phyloP scores from a whole-genome alignment of 1,140 invertebrate species.

The Galleria mellonella region DNA sequence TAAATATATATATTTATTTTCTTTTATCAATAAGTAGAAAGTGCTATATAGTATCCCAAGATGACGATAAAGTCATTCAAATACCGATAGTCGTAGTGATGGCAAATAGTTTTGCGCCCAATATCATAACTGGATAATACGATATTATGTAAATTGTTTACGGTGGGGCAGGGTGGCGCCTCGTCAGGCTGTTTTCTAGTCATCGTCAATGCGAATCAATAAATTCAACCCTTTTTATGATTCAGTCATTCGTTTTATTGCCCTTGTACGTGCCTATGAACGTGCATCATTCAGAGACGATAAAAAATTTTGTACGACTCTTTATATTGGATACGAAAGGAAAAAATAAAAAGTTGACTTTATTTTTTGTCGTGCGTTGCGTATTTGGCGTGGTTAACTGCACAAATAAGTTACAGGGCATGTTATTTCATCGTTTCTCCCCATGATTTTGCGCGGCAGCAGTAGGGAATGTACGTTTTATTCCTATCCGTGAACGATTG shows the following conservation, averaged over 20 bases:
- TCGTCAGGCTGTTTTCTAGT: constrained; percentile 14
- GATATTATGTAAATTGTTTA: constrained; percentile 46
- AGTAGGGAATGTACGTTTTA: neutral
- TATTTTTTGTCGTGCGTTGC: constrained; percentile 14
- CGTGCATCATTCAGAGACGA: constrained; percentile 48
- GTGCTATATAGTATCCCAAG: constrained; percentile 17
- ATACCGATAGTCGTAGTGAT: constrained; percentile 17
- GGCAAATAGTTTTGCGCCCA: constrained; percentile 20
- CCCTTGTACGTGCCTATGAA: constrained; percentile 39
- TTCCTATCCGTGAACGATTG: too few species aligned
- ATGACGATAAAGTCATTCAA: constrained; percentile 24
- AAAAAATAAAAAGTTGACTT: constrained; percentile 24
- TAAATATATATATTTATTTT: too few species aligned
- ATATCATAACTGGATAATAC: constrained; percentile 40
- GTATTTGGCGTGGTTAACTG: constrained; percentile 1
- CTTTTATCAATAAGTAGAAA: constrained; percentile 12
- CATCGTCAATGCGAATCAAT: constrained; percentile 59
- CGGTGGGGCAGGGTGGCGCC: neutral
- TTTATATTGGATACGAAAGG: constrained; percentile 41
- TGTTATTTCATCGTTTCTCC: neutral
- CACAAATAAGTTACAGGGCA: constrained; percentile 3
- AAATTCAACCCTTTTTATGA: constrained; percentile 65
- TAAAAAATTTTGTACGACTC: constrained; percentile 51
- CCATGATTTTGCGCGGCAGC: neutral
- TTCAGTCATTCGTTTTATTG: constrained; percentile 64